Conservation (phyloP, 2,888 invertebrate genomes). For the Macrophya alboannulata region DNA sequence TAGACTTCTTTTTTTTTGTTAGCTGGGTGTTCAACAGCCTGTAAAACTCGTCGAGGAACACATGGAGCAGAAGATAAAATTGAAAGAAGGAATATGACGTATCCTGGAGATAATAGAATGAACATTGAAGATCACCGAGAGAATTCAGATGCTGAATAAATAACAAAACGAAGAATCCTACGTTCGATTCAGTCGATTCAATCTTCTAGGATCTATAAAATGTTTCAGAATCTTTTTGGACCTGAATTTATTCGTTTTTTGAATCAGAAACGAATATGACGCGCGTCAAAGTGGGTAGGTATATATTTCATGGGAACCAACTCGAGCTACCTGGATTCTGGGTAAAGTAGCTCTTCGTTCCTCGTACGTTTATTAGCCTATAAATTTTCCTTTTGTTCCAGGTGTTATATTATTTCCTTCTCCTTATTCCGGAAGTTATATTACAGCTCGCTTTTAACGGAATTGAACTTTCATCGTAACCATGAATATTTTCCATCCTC, state of each 20-base stretch:
- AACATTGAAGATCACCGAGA: neutral
- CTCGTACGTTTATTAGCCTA: neutral
- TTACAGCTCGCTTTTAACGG: neutral
- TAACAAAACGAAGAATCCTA: neutral
- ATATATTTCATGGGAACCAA: neutral
- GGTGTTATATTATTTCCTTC: neutral
- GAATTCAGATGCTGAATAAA: neutral
- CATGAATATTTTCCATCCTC: constrained; percentile 21
- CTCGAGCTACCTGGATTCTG: neutral
- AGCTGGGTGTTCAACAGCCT: neutral
- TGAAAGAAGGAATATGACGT: neutral
- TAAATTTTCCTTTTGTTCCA: neutral
- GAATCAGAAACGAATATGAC: no score
- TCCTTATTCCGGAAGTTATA: neutral
- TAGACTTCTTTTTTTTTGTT: neutral
- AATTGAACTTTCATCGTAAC: neutral
- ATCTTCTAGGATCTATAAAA: neutral
- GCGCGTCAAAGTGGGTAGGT: neutral
- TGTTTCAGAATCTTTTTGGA: neutral
- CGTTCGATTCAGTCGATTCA: neutral
- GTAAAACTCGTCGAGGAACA: neutral
- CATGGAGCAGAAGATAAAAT: neutral
- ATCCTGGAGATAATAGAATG: neutral
- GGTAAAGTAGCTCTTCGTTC: neutral
- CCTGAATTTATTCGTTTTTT: neutral